Conservation (phyloP, 2,113 vertebrate species). For the Xenus cinereus region DNA sequence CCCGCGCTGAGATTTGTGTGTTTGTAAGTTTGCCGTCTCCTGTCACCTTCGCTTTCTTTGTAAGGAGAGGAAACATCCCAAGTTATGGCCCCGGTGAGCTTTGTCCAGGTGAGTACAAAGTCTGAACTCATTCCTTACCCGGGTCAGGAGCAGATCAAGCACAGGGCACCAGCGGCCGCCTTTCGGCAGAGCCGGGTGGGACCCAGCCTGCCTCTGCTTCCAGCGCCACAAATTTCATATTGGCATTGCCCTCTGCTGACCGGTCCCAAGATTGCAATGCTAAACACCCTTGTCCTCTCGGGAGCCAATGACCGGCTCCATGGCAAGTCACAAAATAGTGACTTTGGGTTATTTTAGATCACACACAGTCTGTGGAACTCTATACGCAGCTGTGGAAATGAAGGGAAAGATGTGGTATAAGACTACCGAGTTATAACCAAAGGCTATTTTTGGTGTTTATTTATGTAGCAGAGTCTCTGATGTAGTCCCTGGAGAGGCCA, state of each 20-base stretch:
- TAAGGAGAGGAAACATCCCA: background rate
- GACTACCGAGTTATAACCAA: background rate
- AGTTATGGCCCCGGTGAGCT: background rate
- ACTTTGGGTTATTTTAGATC: background rate
- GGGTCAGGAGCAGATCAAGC: rapidly evolving
- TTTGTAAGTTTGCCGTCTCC: background rate
- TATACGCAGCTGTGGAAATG: background rate
- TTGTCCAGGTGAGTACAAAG: background rate
- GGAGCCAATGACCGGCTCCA: rapidly evolving
- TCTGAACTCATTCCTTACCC: rapidly evolving
- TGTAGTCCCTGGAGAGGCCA: no score
- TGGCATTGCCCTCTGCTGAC: conserved; percentile 4
- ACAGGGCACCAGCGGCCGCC: rapidly evolving
- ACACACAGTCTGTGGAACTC: background rate
- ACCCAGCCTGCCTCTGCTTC: rapidly evolving
- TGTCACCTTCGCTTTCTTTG: background rate
- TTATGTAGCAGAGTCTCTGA: background rate
- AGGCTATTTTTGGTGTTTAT: background rate
- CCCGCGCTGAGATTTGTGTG: background rate
- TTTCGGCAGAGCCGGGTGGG: rapidly evolving
- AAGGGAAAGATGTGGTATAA: background rate
- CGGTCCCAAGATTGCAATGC: background rate
- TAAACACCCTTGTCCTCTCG: background rate
- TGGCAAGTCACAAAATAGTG: background rate
- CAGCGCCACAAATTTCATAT: background rate